A percentile compares a stretch with the other conserved stretches of the same genome.
phyloP scores from a whole-genome alignment of 2,113 vertebrate species.

The Tachysurus fulvidraco region DNA sequence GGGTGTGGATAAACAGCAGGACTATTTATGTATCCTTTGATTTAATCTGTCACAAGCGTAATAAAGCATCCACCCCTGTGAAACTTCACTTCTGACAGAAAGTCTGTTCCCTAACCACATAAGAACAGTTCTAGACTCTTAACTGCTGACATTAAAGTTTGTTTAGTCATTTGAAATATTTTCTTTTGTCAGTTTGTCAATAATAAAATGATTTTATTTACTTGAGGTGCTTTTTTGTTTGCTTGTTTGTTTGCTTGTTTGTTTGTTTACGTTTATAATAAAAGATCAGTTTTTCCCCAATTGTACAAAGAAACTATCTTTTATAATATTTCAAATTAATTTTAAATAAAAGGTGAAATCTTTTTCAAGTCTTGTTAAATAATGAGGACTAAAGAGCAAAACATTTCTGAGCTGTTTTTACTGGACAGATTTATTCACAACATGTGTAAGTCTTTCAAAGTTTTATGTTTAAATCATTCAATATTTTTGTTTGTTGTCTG shows the following conservation, averaged over 20 bases:
- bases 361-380: not conserved
- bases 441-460: not conserved
- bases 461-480: slow-evolving; percentile 13
- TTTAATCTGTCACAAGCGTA: slow-evolving; percentile 51
- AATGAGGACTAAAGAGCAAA: not conserved
- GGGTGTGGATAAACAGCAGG: slow-evolving; percentile 41
- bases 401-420: not conserved
- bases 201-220: not conserved
- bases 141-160: not conserved
- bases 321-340: not conserved
- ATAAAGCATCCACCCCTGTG: slow-evolving; percentile 46
- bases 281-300: not conserved
- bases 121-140: slow-evolving; percentile 28
- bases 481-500: slow-evolving; percentile 11
- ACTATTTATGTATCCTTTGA: slow-evolving; percentile 54
- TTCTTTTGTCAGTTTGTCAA: not conserved
- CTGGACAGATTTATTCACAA: not conserved
- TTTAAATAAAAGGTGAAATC: too few relatives aligned
- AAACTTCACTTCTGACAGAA: slow-evolving; percentile 34
- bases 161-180: not conserved
- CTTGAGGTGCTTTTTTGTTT: not conserved
- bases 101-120: slow-evolving; percentile 30
- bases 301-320: not conserved
- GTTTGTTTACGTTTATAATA: too few relatives aligned
- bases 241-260: not conserved